phyloP scores from a whole-genome alignment of 2,888 invertebrate genomes.

The Pachliopta kotzebuea region DNA sequence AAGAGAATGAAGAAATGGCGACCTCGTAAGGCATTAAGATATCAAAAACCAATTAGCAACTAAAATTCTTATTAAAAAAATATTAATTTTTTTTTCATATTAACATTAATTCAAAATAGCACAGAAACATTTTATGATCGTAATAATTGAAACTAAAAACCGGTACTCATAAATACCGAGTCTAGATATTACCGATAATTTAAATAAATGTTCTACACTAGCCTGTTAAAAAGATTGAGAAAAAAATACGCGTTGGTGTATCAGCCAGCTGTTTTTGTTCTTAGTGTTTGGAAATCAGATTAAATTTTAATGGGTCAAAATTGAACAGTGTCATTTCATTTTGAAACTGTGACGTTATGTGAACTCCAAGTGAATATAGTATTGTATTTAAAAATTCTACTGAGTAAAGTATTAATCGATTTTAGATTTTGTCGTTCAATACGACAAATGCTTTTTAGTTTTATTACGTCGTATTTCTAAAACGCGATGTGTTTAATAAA shows the following conservation, averaged over 20 bases:
- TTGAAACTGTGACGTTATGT: conserved; percentile 58
- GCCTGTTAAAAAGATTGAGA: conserved; percentile 40
- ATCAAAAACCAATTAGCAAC: too few species aligned
- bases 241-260: conserved; percentile 55
- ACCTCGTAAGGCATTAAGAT: too few species aligned
- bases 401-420: conserved; percentile 57
- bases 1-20: too few species aligned
- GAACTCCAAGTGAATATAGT: conserved; percentile 50
- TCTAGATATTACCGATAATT: not conserved
- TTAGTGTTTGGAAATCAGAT: conserved; percentile 59
- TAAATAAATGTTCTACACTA: not conserved
- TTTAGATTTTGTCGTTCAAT: conserved; percentile 63
- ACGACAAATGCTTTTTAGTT: conserved; percentile 56
- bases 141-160: not conserved
- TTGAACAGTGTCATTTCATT: conserved; percentile 67
- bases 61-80: too few species aligned
- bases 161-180: not conserved
- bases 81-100: too few species aligned
- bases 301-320: conserved; percentile 72
- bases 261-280: conserved; percentile 74
- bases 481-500: conserved; percentile 39
- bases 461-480: conserved; percentile 65
- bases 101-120: too few species aligned
- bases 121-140: too few species aligned
- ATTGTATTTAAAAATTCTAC: conserved; percentile 53